These are phyloP conservation scores for Bugulina stolonifera DNA, from an alignment of 2,888 invertebrate genomes.

Conservation along the genomic window DNA sequence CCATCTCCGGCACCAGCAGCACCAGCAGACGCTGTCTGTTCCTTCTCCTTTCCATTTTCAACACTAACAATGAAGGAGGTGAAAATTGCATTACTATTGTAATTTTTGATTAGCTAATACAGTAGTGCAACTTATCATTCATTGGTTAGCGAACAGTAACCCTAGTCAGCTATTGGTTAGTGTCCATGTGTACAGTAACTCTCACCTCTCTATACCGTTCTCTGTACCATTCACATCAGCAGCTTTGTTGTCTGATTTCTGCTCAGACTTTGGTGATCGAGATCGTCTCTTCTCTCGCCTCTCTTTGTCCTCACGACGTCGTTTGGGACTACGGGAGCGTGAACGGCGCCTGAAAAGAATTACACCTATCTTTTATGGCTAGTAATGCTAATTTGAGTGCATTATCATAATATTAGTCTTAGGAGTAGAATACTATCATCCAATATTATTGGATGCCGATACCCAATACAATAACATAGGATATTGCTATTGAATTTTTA, in stretches of 20 bases:
- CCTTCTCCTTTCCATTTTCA: neutral
- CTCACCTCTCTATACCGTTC: neutral
- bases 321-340: neutral
- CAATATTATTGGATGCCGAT: neutral
- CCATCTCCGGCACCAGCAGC: neutral
- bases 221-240: neutral
- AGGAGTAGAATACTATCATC: no score
- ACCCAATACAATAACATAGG: neutral
- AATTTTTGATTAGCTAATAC: no score
- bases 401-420: no score
- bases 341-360: neutral
- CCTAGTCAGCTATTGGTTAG: no score
- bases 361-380: no score
- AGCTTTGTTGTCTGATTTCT: no score
- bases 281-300: neutral
- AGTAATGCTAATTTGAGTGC: no score
- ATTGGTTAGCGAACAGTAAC: no score
- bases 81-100: no score
- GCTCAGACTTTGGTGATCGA: conserved; percentile 4
- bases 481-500: no score
- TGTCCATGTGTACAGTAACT: no score
- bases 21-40: neutral
- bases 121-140: no score
- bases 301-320: neutral
- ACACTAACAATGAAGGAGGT: neutral